phyloP scores from a whole-genome alignment of 2,797 vertebrate species.

The Rousettus madagascariensis region DNA sequence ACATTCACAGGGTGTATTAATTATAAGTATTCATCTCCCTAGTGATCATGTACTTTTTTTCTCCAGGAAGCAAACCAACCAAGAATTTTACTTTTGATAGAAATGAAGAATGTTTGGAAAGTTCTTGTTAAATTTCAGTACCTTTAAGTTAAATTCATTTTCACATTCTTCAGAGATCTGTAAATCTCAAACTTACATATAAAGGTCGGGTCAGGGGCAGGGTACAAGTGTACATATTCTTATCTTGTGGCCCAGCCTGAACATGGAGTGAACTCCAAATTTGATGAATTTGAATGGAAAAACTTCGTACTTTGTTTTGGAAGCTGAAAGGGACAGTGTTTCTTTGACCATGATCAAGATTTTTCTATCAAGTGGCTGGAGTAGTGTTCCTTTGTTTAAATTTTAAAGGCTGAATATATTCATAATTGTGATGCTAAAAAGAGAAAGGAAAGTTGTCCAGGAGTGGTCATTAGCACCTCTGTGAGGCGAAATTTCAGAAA shows the following conservation, averaged over 20 bases:
- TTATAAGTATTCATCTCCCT: conserved; percentile 78
- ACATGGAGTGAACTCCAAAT: background rate
- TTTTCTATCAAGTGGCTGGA: background rate
- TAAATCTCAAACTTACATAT: background rate
- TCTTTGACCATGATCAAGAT: background rate
- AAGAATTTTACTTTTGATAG: conserved; percentile 76
- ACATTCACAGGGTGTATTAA: conserved; percentile 76
- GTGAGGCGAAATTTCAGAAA: background rate
- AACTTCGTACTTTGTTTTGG: background rate
- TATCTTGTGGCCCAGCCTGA: background rate
- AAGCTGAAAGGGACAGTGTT: background rate
- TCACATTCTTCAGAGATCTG: conserved; percentile 41
- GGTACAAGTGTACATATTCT: background rate
- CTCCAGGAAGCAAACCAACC: conserved; percentile 69
- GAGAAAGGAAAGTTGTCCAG: background rate
- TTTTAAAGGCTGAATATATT: background rate
- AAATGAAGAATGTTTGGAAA: conserved; percentile 72
- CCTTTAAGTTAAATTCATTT: conserved; percentile 65
- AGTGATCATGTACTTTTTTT: conserved; percentile 67
- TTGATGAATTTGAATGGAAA: background rate
- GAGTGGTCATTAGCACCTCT: background rate
- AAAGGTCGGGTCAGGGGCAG: background rate
- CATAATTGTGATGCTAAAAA: background rate
- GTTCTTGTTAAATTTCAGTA: conserved; percentile 67
- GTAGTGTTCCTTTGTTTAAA: background rate